Percentiles rank a stretch among this genome's conserved stretches.
These are phyloP conservation scores for Geodia barretti DNA, from an alignment of 37 sponge, comb jelly and placozoan genomes.

Conservation along the genomic window DNA sequence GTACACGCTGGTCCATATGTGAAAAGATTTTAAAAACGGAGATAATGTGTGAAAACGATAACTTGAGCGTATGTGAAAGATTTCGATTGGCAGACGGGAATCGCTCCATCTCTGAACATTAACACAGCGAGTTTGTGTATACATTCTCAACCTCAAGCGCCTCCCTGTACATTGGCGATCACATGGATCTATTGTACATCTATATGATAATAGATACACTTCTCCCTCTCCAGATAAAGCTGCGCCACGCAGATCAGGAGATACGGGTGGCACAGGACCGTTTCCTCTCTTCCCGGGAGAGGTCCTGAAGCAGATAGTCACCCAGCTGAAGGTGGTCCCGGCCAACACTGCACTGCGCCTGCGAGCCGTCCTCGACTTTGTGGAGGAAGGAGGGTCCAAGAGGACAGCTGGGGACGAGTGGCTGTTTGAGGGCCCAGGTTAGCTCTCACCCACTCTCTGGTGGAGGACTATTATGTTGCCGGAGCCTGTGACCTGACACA, in stretches of 20 bases:
- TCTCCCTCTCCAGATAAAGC: conserved; percentile 69
- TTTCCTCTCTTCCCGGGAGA: conserved; percentile 99
- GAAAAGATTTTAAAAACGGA: too few relatives aligned
- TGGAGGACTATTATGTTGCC: too few relatives aligned
- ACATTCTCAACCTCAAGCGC: too few relatives aligned
- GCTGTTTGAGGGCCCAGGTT: conserved; percentile 99
- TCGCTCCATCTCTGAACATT: not conserved
- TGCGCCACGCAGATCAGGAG: conserved; percentile 97
- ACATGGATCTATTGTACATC: too few relatives aligned
- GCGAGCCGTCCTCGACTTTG: conserved; percentile 93
- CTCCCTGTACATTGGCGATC: too few relatives aligned
- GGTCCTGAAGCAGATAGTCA: conserved; percentile 81
- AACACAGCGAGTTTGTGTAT: too few relatives aligned
- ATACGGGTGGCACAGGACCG: conserved; percentile 97
- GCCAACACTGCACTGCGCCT: conserved; percentile 98
- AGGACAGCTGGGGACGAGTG: conserved; percentile 98
- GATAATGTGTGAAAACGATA: too few relatives aligned
- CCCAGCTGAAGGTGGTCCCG: conserved; percentile 87
- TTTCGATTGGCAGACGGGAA: not conserved
- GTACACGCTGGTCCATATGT: too few relatives aligned
- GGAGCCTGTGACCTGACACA: conserved; percentile 5
- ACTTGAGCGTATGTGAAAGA: not conserved
- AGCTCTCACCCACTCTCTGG: too few relatives aligned
- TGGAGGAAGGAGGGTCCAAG: conserved; percentile 70
- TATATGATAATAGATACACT: too few relatives aligned